Percentiles rank a stretch among this genome's conserved stretches.
Conservation (phyloP, 1,140 invertebrate species). For the Leptonema lineaticorne region DNA sequence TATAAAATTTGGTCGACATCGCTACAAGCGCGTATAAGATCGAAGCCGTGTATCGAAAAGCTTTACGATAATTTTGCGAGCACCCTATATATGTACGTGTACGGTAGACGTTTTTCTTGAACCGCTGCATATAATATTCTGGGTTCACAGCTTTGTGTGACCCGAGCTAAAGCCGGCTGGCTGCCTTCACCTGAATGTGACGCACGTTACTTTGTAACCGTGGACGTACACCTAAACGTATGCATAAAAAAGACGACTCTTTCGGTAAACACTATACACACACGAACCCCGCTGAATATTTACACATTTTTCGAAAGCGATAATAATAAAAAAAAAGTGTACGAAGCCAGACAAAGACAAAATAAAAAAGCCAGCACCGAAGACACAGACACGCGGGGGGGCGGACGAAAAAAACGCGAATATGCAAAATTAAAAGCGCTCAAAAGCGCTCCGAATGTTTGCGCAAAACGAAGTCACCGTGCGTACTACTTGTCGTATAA, state of each 20-base stretch:
- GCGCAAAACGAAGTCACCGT: not conserved
- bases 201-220: conserved; percentile 6
- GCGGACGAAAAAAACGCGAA: not conserved
- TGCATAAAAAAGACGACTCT: conserved; percentile 2
- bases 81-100: no score
- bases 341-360: no score
- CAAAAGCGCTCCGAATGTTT: not conserved
- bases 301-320: not conserved
- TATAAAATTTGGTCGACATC: no score
- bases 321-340: not conserved
- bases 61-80: no score
- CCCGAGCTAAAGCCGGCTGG: conserved; percentile 18
- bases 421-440: not conserved
- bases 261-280: conserved; percentile 6
- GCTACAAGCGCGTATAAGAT: no score
- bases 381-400: not conserved
- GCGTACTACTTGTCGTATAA: no score
- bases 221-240: no score
- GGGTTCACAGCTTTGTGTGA: conserved; percentile 22
- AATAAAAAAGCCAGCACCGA: not conserved
- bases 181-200: conserved; percentile 19
- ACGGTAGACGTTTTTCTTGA: no score
- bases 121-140: conserved; percentile 29
- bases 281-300: not conserved
- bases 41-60: no score